Evolutionary conservation across 2,113 vertebrate species (phyloP).

Genomic region (Odocoileus virginianus): DNA sequence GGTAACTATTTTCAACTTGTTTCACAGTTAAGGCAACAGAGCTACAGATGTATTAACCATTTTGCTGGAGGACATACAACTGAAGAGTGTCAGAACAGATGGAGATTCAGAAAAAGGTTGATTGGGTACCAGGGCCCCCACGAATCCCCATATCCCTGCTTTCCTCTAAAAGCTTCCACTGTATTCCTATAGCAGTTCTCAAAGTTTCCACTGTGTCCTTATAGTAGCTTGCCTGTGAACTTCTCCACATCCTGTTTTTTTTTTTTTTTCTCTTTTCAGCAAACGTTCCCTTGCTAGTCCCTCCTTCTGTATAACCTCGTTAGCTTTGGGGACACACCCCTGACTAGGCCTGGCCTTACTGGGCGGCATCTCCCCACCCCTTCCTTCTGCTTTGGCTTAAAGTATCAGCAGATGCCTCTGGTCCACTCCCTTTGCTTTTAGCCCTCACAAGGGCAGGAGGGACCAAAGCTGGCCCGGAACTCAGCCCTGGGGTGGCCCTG

Average conservation of each 20-base stretch:
- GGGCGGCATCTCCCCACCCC: slow-evolving; percentile 72
- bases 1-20: background rate
- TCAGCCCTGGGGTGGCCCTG: background rate
- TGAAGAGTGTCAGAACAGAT: background rate
- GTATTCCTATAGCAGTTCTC: slow-evolving; percentile 34
- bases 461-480: background rate
- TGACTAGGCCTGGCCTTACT: slow-evolving; percentile 48
- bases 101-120: background rate
- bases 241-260: slow-evolving; percentile 55
- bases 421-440: slow-evolving; percentile 66
- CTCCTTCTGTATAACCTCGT: slow-evolving; percentile 63
- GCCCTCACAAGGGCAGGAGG: slow-evolving; percentile 65
- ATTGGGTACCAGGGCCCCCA: background rate
- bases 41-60: background rate
- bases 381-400: slow-evolving; percentile 64
- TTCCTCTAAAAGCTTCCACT: slow-evolving; percentile 33
- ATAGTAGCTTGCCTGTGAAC: slow-evolving; percentile 3
- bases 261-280: slow-evolving; percentile 37
- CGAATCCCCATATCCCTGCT: background rate
- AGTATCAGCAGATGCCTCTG: slow-evolving; percentile 40
- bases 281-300: slow-evolving; percentile 35
- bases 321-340: slow-evolving; percentile 67
- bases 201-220: slow-evolving; percentile 44
- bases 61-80: background rate
- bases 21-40: background rate